Evolutionary conservation across 2,888 invertebrate genomes (phyloP).

Genomic region (Caenorhabditis afra): DNA sequence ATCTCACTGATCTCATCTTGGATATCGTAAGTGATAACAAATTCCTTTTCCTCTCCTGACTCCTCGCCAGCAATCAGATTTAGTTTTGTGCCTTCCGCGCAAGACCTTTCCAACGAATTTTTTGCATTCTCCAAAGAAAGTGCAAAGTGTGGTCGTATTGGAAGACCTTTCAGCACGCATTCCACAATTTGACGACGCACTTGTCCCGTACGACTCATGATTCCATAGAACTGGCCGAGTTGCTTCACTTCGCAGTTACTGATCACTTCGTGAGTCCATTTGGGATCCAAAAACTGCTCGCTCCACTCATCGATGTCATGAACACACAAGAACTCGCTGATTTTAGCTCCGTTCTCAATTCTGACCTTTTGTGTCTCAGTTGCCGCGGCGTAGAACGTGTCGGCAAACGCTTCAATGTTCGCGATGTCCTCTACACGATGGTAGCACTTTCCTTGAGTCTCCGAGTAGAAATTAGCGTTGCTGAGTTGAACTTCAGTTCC

Average conservation of each 20-base stretch:
- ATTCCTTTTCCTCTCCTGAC: constrained; percentile 56
- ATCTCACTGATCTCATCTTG: constrained; percentile 72
- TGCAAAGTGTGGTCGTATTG: constrained; percentile 70
- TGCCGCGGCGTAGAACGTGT: constrained; percentile 70
- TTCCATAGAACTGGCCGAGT: constrained; percentile 74
- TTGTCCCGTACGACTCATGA: constrained; percentile 73
- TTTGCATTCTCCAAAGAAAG: constrained; percentile 74
- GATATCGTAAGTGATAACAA: constrained; percentile 67
- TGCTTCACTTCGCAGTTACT: constrained; percentile 64
- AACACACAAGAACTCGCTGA: constrained; percentile 71
- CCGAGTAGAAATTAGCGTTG: constrained; percentile 73
- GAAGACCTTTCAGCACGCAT: constrained; percentile 73
- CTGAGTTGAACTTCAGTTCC: constrained; percentile 75
- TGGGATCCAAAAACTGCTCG: constrained; percentile 75
- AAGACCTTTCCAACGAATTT: constrained; percentile 70
- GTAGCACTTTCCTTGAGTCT: constrained; percentile 67
- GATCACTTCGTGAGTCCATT: constrained; percentile 78
- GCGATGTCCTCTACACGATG: constrained; percentile 72
- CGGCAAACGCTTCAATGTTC: constrained; percentile 71
- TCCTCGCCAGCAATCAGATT: constrained; percentile 62
- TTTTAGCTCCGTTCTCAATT: constrained; percentile 52
- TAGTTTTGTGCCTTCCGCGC: constrained; percentile 59
- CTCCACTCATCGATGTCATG: constrained; percentile 79
- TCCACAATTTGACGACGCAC: constrained; percentile 77
- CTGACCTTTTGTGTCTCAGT: constrained; percentile 60